phyloP scores from a whole-genome alignment of 64 coral and sea anemone genomes.

The Astreopora myriophthalma region DNA sequence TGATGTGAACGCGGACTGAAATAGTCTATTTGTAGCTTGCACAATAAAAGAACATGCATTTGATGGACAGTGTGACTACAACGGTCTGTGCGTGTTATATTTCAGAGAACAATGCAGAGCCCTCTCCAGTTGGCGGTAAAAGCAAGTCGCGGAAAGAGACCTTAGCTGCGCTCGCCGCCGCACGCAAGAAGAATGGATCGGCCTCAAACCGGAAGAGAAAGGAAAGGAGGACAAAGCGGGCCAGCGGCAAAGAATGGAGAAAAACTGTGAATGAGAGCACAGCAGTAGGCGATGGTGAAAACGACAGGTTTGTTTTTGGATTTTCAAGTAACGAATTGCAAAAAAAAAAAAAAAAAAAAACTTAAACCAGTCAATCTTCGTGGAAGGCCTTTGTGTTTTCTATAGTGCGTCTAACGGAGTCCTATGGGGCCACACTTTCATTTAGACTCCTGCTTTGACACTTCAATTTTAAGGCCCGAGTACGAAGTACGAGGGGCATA shows the following conservation, averaged over 20 bases:
- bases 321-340: background rate
- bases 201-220: constrained; percentile 63
- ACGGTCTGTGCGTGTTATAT: background rate
- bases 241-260: constrained; percentile 49
- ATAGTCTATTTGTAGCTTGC: no score
- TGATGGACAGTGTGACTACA: background rate
- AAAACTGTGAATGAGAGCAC: constrained; percentile 16
- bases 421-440: no score
- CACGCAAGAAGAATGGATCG: constrained; percentile 50
- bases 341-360: background rate
- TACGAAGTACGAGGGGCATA: no score
- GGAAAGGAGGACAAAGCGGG: constrained; percentile 12
- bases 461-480: no score
- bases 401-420: no score
- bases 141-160: constrained; percentile 61
- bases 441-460: no score
- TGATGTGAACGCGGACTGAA: no score
- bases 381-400: no score
- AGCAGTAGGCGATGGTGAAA: background rate
- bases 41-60: background rate
- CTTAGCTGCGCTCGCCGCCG: constrained; percentile 71
- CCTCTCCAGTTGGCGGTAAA: constrained; percentile 2
- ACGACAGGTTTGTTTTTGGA: constrained; percentile 6
- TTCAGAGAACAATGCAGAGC: background rate
- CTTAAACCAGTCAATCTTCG: no score